Conservation (phyloP, 2,797 vertebrate species). For the Sebastiscus tertius region DNA sequence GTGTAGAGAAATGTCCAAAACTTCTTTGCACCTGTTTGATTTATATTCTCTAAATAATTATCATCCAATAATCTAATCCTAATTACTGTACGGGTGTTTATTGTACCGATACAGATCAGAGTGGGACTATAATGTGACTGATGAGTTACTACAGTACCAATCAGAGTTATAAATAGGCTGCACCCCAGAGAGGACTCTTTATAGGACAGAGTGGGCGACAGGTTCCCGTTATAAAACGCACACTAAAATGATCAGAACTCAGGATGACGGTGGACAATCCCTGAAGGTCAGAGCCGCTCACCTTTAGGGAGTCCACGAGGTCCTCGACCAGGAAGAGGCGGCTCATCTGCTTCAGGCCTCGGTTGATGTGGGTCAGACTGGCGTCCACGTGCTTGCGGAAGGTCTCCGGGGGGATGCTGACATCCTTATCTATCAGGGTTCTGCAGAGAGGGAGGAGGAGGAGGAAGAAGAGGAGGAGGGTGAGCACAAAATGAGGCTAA, state of each 20-base stretch:
- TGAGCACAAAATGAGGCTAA: constrained; percentile 53
- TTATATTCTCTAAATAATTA: background rate
- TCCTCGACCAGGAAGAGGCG: constrained; percentile 94
- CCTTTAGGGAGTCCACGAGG: constrained; percentile 94
- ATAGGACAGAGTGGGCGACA: background rate
- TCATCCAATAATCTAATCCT: background rate
- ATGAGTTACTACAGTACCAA: background rate
- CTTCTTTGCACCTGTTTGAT: background rate
- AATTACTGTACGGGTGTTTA: background rate
- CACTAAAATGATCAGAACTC: background rate
- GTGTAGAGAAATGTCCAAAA: background rate
- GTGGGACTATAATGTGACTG: background rate
- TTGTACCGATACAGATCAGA: background rate
- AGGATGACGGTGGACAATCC: background rate
- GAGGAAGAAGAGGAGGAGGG: constrained; percentile 9
- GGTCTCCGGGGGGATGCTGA: constrained; percentile 89
- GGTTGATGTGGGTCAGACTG: constrained; percentile 88
- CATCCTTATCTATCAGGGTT: constrained; percentile 89
- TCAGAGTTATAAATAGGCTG: background rate
- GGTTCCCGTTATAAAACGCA: background rate
- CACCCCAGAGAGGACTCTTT: background rate
- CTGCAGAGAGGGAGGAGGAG: constrained; percentile 71
- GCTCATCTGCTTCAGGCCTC: constrained; percentile 86
- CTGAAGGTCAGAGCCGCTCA: constrained; percentile 56
- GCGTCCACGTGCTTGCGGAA: constrained; percentile 89